Percentiles rank a stretch among this genome's conserved stretches.
phyloP scores from a whole-genome alignment of 1,140 invertebrate genomes.

The Pseudobourletiella spinata region DNA sequence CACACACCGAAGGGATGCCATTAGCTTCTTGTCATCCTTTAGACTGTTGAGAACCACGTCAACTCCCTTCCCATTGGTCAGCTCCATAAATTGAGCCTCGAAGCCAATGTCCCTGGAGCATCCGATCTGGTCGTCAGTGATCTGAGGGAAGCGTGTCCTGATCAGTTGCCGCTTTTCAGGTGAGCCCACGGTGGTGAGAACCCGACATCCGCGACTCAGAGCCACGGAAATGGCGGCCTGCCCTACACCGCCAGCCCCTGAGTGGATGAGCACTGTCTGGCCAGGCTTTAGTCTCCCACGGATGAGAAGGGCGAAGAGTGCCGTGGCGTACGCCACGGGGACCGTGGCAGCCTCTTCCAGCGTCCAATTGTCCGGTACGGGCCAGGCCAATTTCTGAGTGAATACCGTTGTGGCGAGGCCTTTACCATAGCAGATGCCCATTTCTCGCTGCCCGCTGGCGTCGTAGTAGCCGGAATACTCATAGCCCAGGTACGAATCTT shows the following conservation, averaged over 20 bases:
- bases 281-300: constrained; percentile 72
- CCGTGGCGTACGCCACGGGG: constrained; percentile 85
- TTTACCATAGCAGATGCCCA: too few relatives aligned
- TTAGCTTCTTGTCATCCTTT: constrained; percentile 65
- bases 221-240: constrained; percentile 67
- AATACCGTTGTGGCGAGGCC: too few relatives aligned
- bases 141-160: constrained; percentile 51
- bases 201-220: constrained; percentile 52
- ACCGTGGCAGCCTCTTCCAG: too few relatives aligned
- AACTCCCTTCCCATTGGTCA: constrained; percentile 57
- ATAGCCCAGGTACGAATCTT: constrained; percentile 88
- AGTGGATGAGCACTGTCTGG: constrained; percentile 83
- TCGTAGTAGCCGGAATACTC: constrained; percentile 92
- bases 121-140: constrained; percentile 58
- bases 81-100: too few relatives aligned
- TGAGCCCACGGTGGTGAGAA: constrained; percentile 62
- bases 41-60: constrained; percentile 70
- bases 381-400: constrained; percentile 88
- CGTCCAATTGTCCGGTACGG: constrained; percentile 78
- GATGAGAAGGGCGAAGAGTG: constrained; percentile 81
- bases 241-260: constrained; percentile 79
- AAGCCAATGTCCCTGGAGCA: constrained; percentile 60
- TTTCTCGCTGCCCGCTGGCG: too few relatives aligned
- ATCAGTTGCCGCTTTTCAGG: constrained; percentile 60
- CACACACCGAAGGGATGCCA: constrained; percentile 60